Evolutionary conservation across 2,797 vertebrate genomes (phyloP).

Genomic region (Acrocephalus scirpaceus): DNA sequence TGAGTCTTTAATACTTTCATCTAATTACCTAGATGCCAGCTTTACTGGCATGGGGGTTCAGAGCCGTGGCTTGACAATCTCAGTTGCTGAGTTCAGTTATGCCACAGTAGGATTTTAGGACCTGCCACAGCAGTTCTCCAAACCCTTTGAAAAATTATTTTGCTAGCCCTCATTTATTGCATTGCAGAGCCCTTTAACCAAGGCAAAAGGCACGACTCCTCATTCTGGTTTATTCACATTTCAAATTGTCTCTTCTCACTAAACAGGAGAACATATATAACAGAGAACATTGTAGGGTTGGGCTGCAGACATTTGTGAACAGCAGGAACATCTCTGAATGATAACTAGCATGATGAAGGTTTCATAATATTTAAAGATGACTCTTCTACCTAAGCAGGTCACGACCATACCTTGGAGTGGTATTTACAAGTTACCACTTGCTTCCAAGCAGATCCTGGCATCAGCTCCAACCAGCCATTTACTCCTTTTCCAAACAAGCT

Average conservation of each 20-base stretch:
- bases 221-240: not conserved
- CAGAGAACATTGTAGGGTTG: not conserved
- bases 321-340: not conserved
- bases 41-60: not conserved
- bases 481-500: not conserved
- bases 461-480: not conserved
- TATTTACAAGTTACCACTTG: not conserved
- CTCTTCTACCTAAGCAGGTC: not conserved
- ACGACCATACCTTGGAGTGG: not conserved
- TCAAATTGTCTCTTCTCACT: not conserved
- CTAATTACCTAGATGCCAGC: not conserved
- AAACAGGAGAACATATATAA: not conserved
- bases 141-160: not conserved
- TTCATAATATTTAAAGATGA: not conserved
- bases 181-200: not conserved
- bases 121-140: not conserved
- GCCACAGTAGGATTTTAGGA: not conserved
- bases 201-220: accelerated
- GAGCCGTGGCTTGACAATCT: not conserved
- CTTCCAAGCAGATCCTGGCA: not conserved
- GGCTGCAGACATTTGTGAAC: not conserved
- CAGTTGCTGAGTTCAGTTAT: not conserved
- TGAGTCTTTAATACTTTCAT: not conserved
- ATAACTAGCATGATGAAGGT: not conserved
- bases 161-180: not conserved